Percentiles rank a stretch among this genome's conserved stretches.
Evolutionary conservation across 2,797 vertebrate genomes (phyloP).

Genomic region (Sebastolobus alascanus): DNA sequence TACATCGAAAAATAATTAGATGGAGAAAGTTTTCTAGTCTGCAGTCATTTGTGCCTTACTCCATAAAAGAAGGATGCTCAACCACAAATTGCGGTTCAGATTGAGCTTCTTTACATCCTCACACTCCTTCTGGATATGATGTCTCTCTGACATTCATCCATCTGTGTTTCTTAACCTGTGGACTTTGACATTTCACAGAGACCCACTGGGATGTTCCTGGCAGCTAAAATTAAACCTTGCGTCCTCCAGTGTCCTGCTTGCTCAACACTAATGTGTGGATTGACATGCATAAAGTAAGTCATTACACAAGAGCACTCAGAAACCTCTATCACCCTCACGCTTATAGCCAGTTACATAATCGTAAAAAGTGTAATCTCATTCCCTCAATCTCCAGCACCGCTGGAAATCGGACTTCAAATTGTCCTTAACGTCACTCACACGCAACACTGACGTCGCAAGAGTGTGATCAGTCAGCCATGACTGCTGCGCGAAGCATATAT

Average conservation of each 20-base stretch:
- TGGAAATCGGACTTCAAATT: conserved; percentile 33
- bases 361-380: conserved; percentile 43
- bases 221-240: conserved; percentile 35
- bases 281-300: conserved; percentile 18
- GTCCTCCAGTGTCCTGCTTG: conserved; percentile 36
- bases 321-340: background rate
- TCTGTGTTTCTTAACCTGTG: conserved; percentile 25
- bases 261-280: conserved; percentile 23
- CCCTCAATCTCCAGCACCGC: conserved; percentile 16
- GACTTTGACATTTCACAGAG: conserved; percentile 29
- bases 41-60: background rate
- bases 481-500: conserved; percentile 10
- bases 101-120: background rate
- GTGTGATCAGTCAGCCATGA: conserved; percentile 16
- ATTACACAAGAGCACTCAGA: conserved; percentile 21
- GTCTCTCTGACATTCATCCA: conserved; percentile 34
- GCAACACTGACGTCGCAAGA: conserved; percentile 11
- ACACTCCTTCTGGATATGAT: background rate
- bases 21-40: background rate
- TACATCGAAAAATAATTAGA: background rate
- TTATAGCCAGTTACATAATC: conserved; percentile 26
- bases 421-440: conserved; percentile 29
- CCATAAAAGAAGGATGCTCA: background rate
- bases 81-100: background rate
- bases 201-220: conserved; percentile 13